Base-by-base conservation (phyloP, 2,888 invertebrate genomes). In the Perithous albicinctus region DNA sequence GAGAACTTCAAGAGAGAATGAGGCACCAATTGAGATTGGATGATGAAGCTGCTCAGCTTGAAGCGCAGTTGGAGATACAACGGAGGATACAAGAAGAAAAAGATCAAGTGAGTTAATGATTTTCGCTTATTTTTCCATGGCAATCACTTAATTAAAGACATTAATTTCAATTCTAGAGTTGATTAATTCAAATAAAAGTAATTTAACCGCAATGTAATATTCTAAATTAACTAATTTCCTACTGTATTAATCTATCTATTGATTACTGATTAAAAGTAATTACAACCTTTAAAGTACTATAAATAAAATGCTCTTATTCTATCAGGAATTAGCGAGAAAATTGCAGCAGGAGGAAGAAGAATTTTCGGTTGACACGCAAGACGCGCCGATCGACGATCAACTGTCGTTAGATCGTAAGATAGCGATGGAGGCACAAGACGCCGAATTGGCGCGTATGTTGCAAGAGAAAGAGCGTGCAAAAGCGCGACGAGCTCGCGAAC, bases 381-480 rank as follows among this genome's bases (percentile, higher is more conserved):
- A 94, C 88, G 77, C 80, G 1, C 85, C 86, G 20, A 64, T 89
- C 10, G 88, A 89, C 15, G 90, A 91, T 8, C 92, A 91, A 61
- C 83, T 91, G 2, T 75, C 91, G 23, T 63, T 90, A 10, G 96
- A 96, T 92, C 94, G 95, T 83, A 93, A 95, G 88, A 90, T 96
- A 83, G 96, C 96, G 1, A 96, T 96, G 86, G 96, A 97, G 93
- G 96, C 96, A 0, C 96, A 97, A 91, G 97, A 97, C 89, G 95
- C 96, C 82, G 97, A 97, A 91, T 91, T 97, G 66, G 97, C 97
- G 1, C 95, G 95, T 90, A 94, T 96, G 93, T 92, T 97, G 59
- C 96, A 97, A 90, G 96, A 96, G 0, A 92, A 95, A 93, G 96
- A 97, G 91, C 94, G 95, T 86, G 95, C 95, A 18, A 95, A 96